These are phyloP conservation scores for Cryptus viduatorius DNA, from an alignment of 2,888 invertebrate genomes.

Conservation along the genomic window DNA sequence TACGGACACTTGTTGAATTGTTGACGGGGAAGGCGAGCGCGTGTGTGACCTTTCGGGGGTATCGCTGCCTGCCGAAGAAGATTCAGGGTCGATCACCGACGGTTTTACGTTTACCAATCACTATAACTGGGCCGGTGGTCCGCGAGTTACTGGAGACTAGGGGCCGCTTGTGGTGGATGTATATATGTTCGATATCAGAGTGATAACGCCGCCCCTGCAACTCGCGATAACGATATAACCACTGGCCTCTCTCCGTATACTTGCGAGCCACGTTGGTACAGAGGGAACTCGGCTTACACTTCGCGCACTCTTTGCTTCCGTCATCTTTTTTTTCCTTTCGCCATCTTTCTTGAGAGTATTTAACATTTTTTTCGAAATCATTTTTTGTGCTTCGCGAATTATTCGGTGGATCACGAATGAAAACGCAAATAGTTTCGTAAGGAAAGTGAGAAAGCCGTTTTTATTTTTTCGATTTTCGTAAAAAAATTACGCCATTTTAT, in stretches of 20 bases:
- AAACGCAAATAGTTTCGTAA: too few relatives aligned
- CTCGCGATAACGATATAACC: conserved; percentile 75
- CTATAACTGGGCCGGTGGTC: conserved; percentile 78
- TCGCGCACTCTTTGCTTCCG: background rate
- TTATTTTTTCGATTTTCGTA: background rate
- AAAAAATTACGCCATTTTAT: background rate
- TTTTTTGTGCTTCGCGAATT: too few relatives aligned
- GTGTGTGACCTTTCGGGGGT: conserved; percentile 19
- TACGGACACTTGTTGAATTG: background rate
- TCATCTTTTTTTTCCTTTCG: background rate
- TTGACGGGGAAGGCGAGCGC: background rate
- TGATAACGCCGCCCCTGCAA: conserved; percentile 79
- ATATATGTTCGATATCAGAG: conserved; percentile 82
- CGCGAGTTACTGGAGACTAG: conserved; percentile 80
- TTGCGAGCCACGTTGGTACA: background rate
- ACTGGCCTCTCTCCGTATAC: conserved; percentile 1
- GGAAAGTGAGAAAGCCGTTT: too few relatives aligned
- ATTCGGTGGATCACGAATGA: too few relatives aligned
- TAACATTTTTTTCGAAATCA: background rate
- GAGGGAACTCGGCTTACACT: background rate
- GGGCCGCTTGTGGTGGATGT: conserved; percentile 77
- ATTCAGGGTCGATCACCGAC: conserved; percentile 28
- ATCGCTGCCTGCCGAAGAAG: background rate
- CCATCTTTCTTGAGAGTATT: background rate
- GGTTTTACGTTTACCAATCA: conserved; percentile 60